Evolutionary conservation across 2,797 vertebrate genomes (phyloP).

Genomic region (Graptemys geographica): DNA sequence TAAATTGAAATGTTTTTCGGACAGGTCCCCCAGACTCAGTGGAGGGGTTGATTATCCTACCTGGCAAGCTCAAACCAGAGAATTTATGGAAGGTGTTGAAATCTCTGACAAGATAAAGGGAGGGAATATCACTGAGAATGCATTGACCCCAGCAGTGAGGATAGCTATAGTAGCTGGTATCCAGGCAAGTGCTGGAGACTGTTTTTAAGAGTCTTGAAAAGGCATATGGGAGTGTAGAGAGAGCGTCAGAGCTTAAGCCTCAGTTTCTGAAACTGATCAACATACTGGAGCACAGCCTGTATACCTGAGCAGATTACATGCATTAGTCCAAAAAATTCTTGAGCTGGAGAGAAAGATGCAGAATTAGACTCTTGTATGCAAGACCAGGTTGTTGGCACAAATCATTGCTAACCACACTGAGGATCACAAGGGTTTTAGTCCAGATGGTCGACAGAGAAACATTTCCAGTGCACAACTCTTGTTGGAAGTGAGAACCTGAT

Average conservation of each 20-base stretch:
- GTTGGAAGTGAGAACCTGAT: neutral
- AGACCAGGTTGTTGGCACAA: neutral
- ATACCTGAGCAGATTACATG: neutral
- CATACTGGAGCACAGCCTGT: neutral
- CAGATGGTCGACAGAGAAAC: neutral
- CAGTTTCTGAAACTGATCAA: neutral
- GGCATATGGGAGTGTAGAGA: neutral
- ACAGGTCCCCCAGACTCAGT: neutral
- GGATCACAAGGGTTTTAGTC: neutral
- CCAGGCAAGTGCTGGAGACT: neutral
- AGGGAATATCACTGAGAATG: neutral
- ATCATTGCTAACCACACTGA: neutral
- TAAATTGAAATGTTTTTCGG: neutral
- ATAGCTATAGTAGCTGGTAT: neutral
- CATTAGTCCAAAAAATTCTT: neutral
- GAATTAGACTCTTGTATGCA: neutral
- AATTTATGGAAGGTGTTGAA: neutral
- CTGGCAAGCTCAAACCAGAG: neutral
- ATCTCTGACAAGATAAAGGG: rapidly evolving
- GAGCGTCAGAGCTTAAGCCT: neutral
- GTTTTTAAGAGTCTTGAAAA: neutral
- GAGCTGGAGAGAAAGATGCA: neutral
- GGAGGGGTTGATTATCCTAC: neutral
- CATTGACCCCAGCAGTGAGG: too few relatives aligned
- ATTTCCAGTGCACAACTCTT: neutral